These are phyloP conservation scores for Poecilus cupreus DNA, from an alignment of 2,888 invertebrate genomes.

Conservation along the genomic window DNA sequence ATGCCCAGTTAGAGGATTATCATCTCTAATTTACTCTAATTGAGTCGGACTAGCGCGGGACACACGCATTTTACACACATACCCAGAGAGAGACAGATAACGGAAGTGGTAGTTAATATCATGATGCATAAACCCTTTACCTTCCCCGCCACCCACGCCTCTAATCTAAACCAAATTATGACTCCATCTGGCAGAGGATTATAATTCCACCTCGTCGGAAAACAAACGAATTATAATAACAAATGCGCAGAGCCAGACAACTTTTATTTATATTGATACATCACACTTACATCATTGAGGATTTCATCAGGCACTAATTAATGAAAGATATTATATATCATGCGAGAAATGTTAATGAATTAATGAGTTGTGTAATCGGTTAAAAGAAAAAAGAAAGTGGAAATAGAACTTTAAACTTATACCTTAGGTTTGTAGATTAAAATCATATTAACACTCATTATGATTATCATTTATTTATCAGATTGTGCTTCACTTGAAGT, in stretches of 20 bases:
- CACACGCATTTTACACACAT: neutral
- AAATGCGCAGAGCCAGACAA: neutral
- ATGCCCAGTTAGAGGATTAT: slow-evolving; percentile 23
- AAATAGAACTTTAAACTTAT: neutral
- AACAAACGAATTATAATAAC: slow-evolving; percentile 25
- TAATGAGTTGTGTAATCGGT: neutral
- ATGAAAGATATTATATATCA: neutral
- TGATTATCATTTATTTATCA: neutral
- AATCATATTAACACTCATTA: neutral
- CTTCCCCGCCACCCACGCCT: neutral
- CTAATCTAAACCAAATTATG: too few species aligned
- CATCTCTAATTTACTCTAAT: slow-evolving; percentile 35
- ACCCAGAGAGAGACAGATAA: slow-evolving; percentile 3
- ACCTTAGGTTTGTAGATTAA: neutral
- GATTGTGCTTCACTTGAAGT: too few species aligned
- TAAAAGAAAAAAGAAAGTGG: slow-evolving; percentile 2
- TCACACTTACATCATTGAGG: neutral
- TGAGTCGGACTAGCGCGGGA: neutral
- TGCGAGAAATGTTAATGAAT: neutral
- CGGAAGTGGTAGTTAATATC: slow-evolving; percentile 33
- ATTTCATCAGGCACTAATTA: neutral
- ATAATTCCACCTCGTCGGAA: slow-evolving; percentile 10
- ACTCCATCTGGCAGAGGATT: neutral
- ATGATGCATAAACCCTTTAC: neutral
- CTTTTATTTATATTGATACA: slow-evolving; percentile 17